Percentiles rank a stretch among this genome's conserved stretches.
Evolutionary conservation across 1,140 invertebrate species (phyloP).

Genomic region (Lerema accius): DNA sequence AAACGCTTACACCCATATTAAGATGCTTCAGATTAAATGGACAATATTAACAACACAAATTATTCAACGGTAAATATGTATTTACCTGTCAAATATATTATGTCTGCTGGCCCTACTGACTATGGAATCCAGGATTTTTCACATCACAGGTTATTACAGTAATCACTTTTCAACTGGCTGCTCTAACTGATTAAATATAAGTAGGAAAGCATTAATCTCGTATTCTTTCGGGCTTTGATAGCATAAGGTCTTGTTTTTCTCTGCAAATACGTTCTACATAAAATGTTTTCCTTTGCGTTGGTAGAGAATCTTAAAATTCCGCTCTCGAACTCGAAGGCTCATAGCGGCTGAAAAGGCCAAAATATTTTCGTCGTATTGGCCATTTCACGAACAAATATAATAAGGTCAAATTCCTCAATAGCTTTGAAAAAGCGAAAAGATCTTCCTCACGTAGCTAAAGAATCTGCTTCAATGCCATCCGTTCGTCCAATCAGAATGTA

Average conservation of each 20-base stretch:
- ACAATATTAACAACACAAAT: too few species aligned
- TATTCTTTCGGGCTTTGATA: neutral
- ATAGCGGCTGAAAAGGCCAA: constrained; percentile 25
- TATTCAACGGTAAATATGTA: too few species aligned
- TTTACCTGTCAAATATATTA: too few species aligned
- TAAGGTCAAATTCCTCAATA: constrained; percentile 38
- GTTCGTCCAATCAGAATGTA: constrained; percentile 8
- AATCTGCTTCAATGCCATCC: constrained; percentile 25
- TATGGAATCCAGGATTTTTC: too few species aligned
- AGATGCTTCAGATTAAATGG: too few species aligned
- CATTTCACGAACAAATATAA: constrained; percentile 30
- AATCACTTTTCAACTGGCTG: too few species aligned
- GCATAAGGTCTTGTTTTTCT: neutral
- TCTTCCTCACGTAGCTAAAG: constrained; percentile 24
- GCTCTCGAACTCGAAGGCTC: constrained; percentile 10
- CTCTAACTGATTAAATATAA: too few species aligned
- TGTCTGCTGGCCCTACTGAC: too few species aligned
- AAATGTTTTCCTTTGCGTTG: constrained; percentile 10
- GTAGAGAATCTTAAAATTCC: constrained; percentile 22
- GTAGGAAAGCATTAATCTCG: neutral
- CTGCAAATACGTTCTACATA: constrained; percentile 5
- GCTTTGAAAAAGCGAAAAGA: constrained; percentile 32
- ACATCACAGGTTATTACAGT: too few species aligned
- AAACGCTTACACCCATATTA: too few species aligned
- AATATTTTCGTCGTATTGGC: constrained; percentile 36